These are phyloP conservation scores for Acheta domesticus DNA, from an alignment of 2,888 invertebrate species.

Conservation along the genomic window DNA sequence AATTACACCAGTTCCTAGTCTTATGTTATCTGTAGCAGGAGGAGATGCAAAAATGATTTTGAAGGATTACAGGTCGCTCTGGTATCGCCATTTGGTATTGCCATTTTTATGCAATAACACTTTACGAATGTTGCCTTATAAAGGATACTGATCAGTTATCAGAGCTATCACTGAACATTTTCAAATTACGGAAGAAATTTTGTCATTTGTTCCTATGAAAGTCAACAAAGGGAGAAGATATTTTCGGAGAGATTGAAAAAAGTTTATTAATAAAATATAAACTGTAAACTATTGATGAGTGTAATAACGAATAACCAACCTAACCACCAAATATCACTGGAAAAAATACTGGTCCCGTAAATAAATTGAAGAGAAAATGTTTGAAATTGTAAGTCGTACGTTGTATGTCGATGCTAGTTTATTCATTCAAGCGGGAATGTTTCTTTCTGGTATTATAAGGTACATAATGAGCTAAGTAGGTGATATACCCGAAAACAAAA, in stretches of 20 bases:
- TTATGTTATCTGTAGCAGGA: no score
- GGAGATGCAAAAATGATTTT: no score
- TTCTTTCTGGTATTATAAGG: no score
- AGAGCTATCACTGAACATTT: not conserved
- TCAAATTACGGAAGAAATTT: not conserved
- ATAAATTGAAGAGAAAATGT: not conserved
- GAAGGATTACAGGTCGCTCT: no score
- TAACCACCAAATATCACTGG: not conserved
- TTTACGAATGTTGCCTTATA: no score
- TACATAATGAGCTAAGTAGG: no score
- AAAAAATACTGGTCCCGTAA: not conserved
- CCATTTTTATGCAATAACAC: no score
- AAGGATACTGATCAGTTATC: not conserved
- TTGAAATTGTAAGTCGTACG: not conserved
- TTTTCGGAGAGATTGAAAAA: not conserved
- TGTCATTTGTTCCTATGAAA: not conserved
- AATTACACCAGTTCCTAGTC: no score
- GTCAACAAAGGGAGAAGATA: not conserved
- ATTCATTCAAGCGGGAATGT: no score
- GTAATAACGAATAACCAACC: not conserved
- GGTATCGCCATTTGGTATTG: no score
- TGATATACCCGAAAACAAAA: no score
- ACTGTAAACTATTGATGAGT: not conserved
- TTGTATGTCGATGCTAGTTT: no score
- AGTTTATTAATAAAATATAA: not conserved